phyloP scores from a whole-genome alignment of 2,113 vertebrate species.

The Axis porcinus region DNA sequence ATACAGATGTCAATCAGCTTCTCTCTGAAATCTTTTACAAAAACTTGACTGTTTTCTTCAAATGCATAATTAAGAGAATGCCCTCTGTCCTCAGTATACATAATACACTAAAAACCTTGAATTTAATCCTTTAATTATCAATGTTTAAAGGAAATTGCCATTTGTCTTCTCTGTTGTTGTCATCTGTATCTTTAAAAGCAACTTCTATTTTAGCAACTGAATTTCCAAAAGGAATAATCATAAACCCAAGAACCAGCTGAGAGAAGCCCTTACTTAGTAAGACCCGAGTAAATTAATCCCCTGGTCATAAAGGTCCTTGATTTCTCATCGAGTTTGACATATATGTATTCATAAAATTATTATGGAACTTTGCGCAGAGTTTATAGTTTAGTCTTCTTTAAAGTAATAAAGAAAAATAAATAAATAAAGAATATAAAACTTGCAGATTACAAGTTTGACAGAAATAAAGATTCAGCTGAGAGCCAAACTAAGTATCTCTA shows the following conservation, averaged over 20 bases:
- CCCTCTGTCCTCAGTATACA: constrained; percentile 19
- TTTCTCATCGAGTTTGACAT: not conserved
- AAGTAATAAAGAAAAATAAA: not conserved
- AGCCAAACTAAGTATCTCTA: not conserved
- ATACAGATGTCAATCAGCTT: constrained; percentile 30
- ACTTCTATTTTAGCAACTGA: constrained; percentile 28
- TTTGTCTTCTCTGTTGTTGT: constrained; percentile 28
- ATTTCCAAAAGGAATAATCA: constrained; percentile 40
- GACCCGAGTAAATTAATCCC: constrained; percentile 43
- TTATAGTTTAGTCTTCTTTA: not conserved
- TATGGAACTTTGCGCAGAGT: not conserved
- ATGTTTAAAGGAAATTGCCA: constrained; percentile 45
- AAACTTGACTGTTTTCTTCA: constrained; percentile 50
- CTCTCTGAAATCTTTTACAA: constrained; percentile 38
- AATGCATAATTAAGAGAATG: constrained; percentile 30
- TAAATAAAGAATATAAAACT: not conserved
- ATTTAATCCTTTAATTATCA: constrained; percentile 38
- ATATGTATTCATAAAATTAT: not conserved
- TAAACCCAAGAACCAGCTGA: not conserved
- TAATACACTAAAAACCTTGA: constrained; percentile 38
- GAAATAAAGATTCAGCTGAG: constrained; percentile 46
- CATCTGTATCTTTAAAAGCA: constrained; percentile 11
- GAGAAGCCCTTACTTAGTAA: constrained; percentile 22
- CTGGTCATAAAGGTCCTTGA: not conserved
- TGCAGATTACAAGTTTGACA: constrained; percentile 15